These are phyloP conservation scores for Leucophenga maculata DNA, from an alignment of 2,888 invertebrate genomes.

Conservation along the genomic window DNA sequence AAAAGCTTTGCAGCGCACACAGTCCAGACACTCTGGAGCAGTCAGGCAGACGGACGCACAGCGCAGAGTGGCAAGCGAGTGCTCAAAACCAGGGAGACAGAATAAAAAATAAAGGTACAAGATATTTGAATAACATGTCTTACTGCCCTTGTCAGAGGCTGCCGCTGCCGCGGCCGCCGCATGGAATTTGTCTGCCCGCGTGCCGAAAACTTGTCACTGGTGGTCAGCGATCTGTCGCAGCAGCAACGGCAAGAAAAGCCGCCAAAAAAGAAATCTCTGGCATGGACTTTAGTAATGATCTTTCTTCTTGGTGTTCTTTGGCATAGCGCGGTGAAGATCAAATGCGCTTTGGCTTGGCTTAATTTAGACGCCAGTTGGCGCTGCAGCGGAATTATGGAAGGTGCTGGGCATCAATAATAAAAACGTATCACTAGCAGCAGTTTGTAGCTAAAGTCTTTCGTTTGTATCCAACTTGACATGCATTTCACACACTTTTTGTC, in stretches of 20 bases:
- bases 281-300: neutral
- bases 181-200: slow-evolving; percentile 67
- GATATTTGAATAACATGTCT: slow-evolving; percentile 22
- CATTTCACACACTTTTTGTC: slow-evolving; percentile 27
- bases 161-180: slow-evolving; percentile 33
- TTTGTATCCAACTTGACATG: slow-evolving; percentile 28
- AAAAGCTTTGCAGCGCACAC: slow-evolving; percentile 57
- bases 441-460: slow-evolving; percentile 60
- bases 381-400: neutral
- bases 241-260: slow-evolving; percentile 31
- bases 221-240: slow-evolving; percentile 47
- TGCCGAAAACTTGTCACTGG: slow-evolving; percentile 69
- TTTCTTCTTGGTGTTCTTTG: neutral
- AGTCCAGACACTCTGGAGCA: neutral
- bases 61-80: slow-evolving; percentile 3
- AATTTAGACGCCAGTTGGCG: slow-evolving; percentile 22
- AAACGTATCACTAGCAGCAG: slow-evolving; percentile 27
- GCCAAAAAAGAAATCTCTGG: neutral
- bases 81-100: slow-evolving; percentile 17
- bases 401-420: slow-evolving; percentile 37
- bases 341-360: neutral
- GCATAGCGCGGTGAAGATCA: slow-evolving; percentile 9
- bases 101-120: slow-evolving; percentile 12
- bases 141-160: neutral
- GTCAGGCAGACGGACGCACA: slow-evolving; percentile 3